These are phyloP conservation scores for Chironomus striatipennis DNA, from an alignment of 1,140 invertebrate genomes.

Conservation along the genomic window DNA sequence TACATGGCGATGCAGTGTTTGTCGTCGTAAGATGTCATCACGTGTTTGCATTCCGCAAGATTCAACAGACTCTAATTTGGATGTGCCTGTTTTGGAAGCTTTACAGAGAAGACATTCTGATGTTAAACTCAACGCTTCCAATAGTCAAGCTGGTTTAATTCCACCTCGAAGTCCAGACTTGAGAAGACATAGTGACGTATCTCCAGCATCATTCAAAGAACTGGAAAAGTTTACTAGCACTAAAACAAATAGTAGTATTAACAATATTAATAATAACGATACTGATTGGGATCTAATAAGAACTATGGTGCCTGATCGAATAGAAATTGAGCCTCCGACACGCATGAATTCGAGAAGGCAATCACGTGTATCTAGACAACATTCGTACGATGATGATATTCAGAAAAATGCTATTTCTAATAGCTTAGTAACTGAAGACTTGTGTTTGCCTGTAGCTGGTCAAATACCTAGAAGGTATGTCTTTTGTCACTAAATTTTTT, in stretches of 20 bases:
- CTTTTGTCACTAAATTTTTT: too few relatives aligned
- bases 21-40: constrained; percentile 66
- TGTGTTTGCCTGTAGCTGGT: constrained; percentile 51
- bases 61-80: constrained; percentile 68
- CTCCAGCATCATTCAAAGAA: constrained; percentile 72
- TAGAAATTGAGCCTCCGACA: constrained; percentile 42
- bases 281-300: constrained; percentile 39
- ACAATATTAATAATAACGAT: constrained; percentile 25
- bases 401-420: constrained; percentile 40
- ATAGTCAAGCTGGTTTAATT: constrained; percentile 47
- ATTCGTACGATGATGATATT: constrained; percentile 71
- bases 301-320: constrained; percentile 43
- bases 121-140: constrained; percentile 54
- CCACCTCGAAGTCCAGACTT: constrained; percentile 70
- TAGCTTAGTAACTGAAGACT: constrained; percentile 37
- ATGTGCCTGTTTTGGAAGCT: constrained; percentile 64
- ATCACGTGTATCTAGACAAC: constrained; percentile 60
- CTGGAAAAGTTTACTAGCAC: constrained; percentile 63
- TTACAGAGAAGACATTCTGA: constrained; percentile 70
- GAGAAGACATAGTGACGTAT: constrained; percentile 71
- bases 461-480: constrained; percentile 55
- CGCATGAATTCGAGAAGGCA: constrained; percentile 48
- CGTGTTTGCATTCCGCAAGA: constrained; percentile 59
- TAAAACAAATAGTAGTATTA: neutral
- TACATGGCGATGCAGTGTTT: constrained; percentile 71